phyloP scores from a whole-genome alignment of 2,113 vertebrate genomes.

The Apus apus region DNA sequence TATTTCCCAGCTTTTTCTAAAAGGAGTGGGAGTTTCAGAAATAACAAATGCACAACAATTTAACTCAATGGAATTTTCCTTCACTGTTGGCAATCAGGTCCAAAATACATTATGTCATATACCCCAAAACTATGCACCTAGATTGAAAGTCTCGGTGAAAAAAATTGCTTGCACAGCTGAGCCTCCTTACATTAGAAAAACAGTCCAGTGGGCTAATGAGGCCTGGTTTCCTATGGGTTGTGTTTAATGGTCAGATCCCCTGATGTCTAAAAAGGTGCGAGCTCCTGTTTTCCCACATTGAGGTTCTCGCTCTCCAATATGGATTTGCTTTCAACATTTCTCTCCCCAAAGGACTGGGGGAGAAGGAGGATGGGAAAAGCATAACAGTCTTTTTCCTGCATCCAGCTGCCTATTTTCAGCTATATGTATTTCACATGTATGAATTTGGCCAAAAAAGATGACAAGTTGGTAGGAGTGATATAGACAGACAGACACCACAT shows the following conservation, averaged over 20 bases:
- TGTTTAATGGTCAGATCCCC: not conserved
- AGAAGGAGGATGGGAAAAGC: not conserved
- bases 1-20: not conserved
- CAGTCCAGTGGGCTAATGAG: conserved; percentile 14
- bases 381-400: not conserved
- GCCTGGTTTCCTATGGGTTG: conserved; percentile 6
- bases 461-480: not conserved
- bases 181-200: not conserved
- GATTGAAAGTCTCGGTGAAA: not conserved
- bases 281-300: not conserved
- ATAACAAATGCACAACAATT: not conserved
- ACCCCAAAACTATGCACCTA: not conserved
- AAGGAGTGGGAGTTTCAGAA: not conserved
- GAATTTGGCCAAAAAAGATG: not conserved
- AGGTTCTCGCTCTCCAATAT: not conserved
- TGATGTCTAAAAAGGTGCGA: not conserved
- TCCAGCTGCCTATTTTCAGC: not conserved
- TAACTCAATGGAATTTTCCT: not conserved
- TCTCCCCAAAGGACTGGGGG: not conserved
- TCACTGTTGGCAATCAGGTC: not conserved
- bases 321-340: not conserved
- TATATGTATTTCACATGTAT: rapidly evolving
- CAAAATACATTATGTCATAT: not conserved
- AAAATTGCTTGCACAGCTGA: conserved; percentile 10
- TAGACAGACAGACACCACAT: not conserved